Conservation (phyloP, 2,113 vertebrate species). For the Tragelaphus imberbis region DNA sequence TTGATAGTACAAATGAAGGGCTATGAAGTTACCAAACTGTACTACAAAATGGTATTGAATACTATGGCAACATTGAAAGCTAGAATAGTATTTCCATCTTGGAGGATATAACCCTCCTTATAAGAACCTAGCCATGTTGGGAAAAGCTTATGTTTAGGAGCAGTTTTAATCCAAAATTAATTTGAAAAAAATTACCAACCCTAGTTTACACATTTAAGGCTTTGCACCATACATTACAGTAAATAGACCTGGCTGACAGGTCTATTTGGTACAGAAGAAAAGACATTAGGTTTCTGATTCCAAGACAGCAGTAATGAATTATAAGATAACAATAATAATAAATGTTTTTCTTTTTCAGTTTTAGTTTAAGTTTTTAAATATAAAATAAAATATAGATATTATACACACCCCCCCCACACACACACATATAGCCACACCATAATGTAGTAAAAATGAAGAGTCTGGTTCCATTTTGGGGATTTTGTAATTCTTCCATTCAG, state of each 20-base stretch:
- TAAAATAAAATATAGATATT: background rate
- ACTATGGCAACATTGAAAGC: background rate
- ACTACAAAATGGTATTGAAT: background rate
- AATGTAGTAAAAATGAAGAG: background rate
- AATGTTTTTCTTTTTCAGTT: background rate
- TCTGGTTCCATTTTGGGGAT: background rate
- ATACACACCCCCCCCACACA: background rate
- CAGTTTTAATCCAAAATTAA: background rate
- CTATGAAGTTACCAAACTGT: background rate
- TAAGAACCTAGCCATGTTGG: background rate
- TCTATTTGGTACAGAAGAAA: background rate
- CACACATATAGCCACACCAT: rapidly evolving
- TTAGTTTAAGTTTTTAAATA: background rate
- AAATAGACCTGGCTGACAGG: background rate
- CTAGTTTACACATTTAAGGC: background rate
- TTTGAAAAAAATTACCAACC: background rate
- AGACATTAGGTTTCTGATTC: background rate
- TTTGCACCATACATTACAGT: background rate
- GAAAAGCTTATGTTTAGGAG: background rate
- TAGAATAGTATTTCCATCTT: background rate
- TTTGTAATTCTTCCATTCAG: background rate
- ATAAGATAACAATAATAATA: background rate
- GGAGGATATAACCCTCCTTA: background rate
- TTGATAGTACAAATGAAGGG: background rate
- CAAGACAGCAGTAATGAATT: background rate